Percentiles rank a stretch among this genome's conserved stretches.
Conservation (phyloP, 2,797 vertebrate species). For the Leptoclinus maculatus region DNA sequence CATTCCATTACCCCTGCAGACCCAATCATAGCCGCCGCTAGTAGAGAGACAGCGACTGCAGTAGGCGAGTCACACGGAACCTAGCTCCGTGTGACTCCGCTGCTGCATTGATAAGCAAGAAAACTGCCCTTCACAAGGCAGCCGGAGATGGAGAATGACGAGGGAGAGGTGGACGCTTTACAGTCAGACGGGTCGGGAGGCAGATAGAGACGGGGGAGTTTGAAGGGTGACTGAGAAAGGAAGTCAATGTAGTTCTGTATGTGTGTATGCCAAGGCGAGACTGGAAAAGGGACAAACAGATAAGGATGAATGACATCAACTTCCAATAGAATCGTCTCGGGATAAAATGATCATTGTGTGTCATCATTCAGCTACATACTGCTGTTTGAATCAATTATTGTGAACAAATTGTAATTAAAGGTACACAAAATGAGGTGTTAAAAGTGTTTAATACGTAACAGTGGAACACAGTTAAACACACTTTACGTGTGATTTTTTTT, state of each 20-base stretch:
- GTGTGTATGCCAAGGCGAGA: slow-evolving; percentile 16
- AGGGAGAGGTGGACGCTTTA: slow-evolving; percentile 22
- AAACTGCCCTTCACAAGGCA: slow-evolving; percentile 46
- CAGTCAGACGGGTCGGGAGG: slow-evolving; percentile 13
- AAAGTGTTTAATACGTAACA: neutral
- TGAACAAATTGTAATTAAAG: neutral
- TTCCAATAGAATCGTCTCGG: neutral
- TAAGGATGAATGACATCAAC: neutral
- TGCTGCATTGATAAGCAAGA: slow-evolving; percentile 55
- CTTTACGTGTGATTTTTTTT: neutral
- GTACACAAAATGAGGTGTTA: neutral
- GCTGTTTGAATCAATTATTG: neutral
- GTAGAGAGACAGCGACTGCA: slow-evolving; percentile 47
- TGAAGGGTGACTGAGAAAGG: slow-evolving; percentile 7
- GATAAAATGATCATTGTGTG: neutral
- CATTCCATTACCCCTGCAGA: slow-evolving; percentile 60
- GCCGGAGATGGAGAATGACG: slow-evolving; percentile 33
- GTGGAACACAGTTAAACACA: neutral
- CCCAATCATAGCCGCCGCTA: slow-evolving; percentile 58
- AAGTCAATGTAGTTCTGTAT: neutral
- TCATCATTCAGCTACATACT: neutral
- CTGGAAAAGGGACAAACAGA: neutral
- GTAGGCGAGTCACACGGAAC: too few species aligned
- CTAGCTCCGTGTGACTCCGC: slow-evolving; percentile 31
- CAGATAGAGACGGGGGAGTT: neutral